Evolutionary conservation across 2,113 vertebrate species (phyloP).

Genomic region (Morone saxatilis): DNA sequence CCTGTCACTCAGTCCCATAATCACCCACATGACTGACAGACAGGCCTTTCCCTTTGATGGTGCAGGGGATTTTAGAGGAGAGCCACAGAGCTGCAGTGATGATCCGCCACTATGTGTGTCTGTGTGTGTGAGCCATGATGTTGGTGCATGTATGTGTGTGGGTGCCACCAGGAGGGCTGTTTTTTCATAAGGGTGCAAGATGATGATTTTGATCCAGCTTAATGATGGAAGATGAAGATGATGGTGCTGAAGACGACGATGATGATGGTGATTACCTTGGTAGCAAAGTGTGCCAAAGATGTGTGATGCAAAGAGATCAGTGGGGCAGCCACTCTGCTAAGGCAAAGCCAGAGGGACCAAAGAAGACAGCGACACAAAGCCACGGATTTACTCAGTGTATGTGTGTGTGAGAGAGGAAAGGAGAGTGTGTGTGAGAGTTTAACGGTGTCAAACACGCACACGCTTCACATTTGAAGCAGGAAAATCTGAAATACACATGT

Average conservation of each 20-base stretch:
- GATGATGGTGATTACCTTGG: conserved; percentile 62
- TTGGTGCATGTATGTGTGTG: conserved; percentile 23
- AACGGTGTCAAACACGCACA: conserved; percentile 59
- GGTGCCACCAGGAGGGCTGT: conserved; percentile 68
- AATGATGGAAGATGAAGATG: conserved; percentile 73
- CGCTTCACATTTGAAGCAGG: conserved; percentile 66
- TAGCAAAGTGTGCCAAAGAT: conserved; percentile 49
- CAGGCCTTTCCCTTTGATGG: conserved; percentile 81
- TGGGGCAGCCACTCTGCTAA: conserved; percentile 57
- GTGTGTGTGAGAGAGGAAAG: conserved; percentile 9
- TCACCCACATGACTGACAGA: conserved; percentile 85
- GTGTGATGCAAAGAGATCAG: conserved; percentile 68
- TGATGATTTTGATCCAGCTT: conserved; percentile 84
- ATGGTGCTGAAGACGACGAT: conserved; percentile 39
- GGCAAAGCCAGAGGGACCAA: conserved; percentile 78
- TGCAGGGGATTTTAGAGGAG: conserved; percentile 76
- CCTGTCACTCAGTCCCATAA: conserved; percentile 78
- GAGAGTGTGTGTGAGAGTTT: conserved; percentile 31
- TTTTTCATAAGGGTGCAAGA: conserved; percentile 48
- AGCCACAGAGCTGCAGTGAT: conserved; percentile 63
- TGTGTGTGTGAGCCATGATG: conserved; percentile 13
- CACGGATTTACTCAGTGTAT: conserved; percentile 70
- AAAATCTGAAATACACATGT: conserved; percentile 82
- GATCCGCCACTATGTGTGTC: conserved; percentile 53
- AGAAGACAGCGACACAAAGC: conserved; percentile 82